Conservation (phyloP, 35 echinoderm and acorn worm genomes). For the Apostichopus parvimensis region DNA sequence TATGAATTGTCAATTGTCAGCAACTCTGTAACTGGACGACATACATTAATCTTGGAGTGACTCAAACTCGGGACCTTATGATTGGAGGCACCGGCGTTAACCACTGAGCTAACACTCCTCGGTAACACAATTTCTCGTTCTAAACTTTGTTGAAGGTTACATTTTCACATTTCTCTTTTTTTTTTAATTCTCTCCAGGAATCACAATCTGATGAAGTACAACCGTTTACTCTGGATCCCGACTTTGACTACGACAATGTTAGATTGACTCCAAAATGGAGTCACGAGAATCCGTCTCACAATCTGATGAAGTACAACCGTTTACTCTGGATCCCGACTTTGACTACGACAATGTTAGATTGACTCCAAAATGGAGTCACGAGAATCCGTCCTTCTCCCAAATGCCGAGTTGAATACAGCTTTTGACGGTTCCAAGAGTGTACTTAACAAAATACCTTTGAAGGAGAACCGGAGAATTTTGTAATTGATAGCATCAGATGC, state of each 20-base stretch:
- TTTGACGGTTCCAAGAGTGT: neutral
- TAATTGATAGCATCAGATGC: no score
- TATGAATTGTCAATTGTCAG: no score
- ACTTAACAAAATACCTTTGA: no score
- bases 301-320: constrained; percentile 73
- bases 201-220: constrained; percentile 65
- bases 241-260: constrained; percentile 95
- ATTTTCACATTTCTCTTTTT: neutral
- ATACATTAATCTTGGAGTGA: no score
- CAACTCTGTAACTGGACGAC: no score
- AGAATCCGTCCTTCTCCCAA: neutral
- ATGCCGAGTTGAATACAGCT: neutral
- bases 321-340: constrained; percentile 80
- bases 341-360: constrained; percentile 87
- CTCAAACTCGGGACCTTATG: no score
- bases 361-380: constrained; percentile 71
- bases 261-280: constrained; percentile 78
- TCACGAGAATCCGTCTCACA: neutral
- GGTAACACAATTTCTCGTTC: no score
- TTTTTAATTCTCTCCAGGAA: constrained; percentile 3
- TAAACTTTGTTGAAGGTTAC: constrained; percentile 26
- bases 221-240: constrained; percentile 73
- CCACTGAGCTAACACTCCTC: no score
- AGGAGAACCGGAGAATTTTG: no score
- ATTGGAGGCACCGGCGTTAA: no score